A percentile compares a stretch with the other conserved stretches of the same genome.
Conservation (phyloP, 1,140 invertebrate species). For the Elysia chlorotica region DNA sequence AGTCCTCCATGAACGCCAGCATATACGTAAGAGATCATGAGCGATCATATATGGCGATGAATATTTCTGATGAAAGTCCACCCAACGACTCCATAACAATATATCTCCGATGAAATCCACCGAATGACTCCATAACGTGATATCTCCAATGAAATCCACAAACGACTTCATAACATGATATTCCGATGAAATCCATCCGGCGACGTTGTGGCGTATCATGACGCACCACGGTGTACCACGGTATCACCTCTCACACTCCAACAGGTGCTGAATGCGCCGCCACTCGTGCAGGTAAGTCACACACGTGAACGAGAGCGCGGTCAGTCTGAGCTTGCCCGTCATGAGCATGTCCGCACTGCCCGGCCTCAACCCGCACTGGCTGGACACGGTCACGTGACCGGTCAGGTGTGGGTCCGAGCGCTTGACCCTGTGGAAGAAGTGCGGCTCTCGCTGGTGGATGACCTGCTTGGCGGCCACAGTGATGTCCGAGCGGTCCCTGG, state of each 20-base stretch:
- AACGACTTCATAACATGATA: no score
- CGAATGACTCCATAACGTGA: no score
- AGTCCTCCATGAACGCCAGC: no score
- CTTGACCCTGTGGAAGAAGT: slow-evolving; percentile 21
- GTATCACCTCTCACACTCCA: slow-evolving; percentile 55
- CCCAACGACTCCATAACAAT: no score
- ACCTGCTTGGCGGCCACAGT: slow-evolving; percentile 36
- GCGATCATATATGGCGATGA: no score
- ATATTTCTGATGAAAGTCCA: no score
- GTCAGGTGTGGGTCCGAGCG: slow-evolving; percentile 27
- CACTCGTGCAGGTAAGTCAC: slow-evolving; percentile 75
- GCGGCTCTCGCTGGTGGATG: slow-evolving; percentile 28
- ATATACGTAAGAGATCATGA: no score
- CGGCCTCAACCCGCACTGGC: slow-evolving; percentile 72
- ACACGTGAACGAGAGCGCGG: slow-evolving; percentile 73
- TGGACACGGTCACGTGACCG: slow-evolving; percentile 64
- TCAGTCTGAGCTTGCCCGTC: slow-evolving; percentile 76
- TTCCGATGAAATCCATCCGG: no score
- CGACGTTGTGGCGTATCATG: neutral
- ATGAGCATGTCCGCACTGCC: slow-evolving; percentile 79
- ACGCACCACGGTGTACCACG: neutral
- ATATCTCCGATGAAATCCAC: no score
- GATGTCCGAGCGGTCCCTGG: slow-evolving; percentile 30
- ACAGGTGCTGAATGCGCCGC: slow-evolving; percentile 67
- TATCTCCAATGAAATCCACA: no score